Conservation (phyloP, 2,113 vertebrate genomes). For the Corvus hawaiiensis region DNA sequence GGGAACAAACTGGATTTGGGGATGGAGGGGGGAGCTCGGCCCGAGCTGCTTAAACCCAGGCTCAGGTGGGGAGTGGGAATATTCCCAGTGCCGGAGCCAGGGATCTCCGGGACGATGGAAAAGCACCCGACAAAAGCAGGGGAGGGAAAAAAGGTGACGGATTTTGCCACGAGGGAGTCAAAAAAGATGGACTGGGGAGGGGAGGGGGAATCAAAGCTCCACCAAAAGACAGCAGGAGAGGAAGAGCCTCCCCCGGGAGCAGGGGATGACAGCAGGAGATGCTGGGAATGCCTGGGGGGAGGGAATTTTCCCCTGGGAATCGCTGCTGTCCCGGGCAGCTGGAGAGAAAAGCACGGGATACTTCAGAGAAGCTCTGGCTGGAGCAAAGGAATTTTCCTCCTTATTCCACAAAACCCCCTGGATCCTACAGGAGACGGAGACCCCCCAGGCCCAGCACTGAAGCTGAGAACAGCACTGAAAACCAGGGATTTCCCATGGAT, state of each 20-base stretch:
- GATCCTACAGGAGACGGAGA: background rate
- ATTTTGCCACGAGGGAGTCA: background rate
- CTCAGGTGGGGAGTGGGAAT: background rate
- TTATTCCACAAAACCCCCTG: background rate
- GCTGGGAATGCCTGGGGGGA: background rate
- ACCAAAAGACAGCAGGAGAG: background rate
- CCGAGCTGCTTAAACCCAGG: background rate
- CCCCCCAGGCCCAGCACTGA: background rate
- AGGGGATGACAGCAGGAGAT: background rate
- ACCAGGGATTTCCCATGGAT: accelerated
- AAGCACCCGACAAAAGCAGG: accelerated
- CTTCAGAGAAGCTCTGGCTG: background rate
- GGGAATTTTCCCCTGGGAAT: background rate
- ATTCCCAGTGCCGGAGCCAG: background rate
- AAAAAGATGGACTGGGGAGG: background rate
- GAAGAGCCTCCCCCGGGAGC: background rate
- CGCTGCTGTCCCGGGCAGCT: accelerated
- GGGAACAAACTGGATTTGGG: background rate
- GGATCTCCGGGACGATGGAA: background rate
- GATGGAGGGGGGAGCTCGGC: background rate
- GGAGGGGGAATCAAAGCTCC: background rate
- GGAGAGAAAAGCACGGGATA: background rate
- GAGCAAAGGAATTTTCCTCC: background rate
- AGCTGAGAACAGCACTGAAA: background rate
- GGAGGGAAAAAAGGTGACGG: background rate